Evolutionary conservation across 2,113 vertebrate species (phyloP), one percentile per base, ranked within the genome.

Genomic region (Seriola aureovittata): DNA sequence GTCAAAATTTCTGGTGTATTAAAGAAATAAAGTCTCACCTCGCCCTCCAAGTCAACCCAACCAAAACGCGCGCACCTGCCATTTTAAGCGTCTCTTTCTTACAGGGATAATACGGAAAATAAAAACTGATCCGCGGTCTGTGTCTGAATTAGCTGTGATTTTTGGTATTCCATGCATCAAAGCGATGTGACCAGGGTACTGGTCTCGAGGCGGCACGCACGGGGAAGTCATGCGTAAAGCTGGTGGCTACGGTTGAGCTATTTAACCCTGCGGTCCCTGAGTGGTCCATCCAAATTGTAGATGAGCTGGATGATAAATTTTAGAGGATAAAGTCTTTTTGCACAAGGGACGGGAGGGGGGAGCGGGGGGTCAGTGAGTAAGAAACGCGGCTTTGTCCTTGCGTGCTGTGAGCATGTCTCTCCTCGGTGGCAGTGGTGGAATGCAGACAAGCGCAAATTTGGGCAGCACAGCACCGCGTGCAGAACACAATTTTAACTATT

Each of bases 141-240:
- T 40, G 21, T 80, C 17, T 62, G 77, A 65, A 8, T 70, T 19
- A 40, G 69, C 42, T 25, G 23, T 81, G 75, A 66, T 80, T 90
- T 52, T 87, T 89, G 66, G 69, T 81, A 74, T 68, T 75, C 88
- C 81, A 50, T 46, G 86, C 72, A 82, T 87, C 88, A 85, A 75
- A 70, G 73, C 81, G 75, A 81, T 80, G 76, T 59, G 74, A 52
- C 64, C 77, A 74, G 73, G 75, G 79, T 38, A 25, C 60, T 74
- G 84, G 59, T 40, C 36, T n/a, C 63, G 62, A 71, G 85, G 58
- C 75, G 64, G 78, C 81, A 86, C 83, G 88, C 85, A 42, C 86
- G 48, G 82, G 67, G 86, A 83, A 89, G 89, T 91, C 92, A 89
- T 91, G 93, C 92, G 91, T 92, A 92, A 93, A 92, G 76, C 88